Evolutionary conservation across 1,140 invertebrate species (phyloP).

Genomic region (Cataglyphis hispanica): DNA sequence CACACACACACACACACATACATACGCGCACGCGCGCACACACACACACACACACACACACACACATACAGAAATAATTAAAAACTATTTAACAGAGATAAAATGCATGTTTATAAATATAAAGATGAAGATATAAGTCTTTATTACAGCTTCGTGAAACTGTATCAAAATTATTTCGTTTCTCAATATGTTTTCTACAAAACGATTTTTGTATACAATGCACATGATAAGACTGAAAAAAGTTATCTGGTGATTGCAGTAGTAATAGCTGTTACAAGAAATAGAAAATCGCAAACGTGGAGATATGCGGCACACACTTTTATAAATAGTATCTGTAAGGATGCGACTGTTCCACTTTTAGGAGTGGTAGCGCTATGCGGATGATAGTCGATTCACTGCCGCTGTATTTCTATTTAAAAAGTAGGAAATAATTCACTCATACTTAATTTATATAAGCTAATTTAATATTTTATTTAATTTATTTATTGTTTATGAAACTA

Average conservation of each 20-base stretch:
- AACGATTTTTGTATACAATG: conserved; percentile 11
- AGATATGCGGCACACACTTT: conserved; percentile 77
- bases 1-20: background rate
- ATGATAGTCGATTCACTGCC: conserved; percentile 73
- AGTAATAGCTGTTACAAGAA: conserved; percentile 79
- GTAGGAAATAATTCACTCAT: conserved; percentile 74
- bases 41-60: background rate
- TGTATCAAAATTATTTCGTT: background rate
- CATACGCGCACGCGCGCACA: background rate
- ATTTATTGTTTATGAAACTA: background rate
- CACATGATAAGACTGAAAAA: conserved; percentile 45
- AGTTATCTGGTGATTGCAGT: background rate
- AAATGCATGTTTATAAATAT: background rate
- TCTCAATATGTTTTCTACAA: no score
- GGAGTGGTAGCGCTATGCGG: conserved; percentile 77
- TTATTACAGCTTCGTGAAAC: background rate
- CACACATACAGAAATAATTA: background rate
- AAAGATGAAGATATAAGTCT: background rate
- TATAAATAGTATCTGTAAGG: conserved; percentile 82
- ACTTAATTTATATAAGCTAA: background rate
- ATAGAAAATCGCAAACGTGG: conserved; percentile 82
- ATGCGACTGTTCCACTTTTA: conserved; percentile 84
- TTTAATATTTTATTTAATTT: background rate
- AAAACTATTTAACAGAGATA: background rate
- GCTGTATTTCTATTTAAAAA: conserved; percentile 74